Evolutionary conservation across 2,113 vertebrate genomes (phyloP).

Genomic region (Sylvicapra grimmia): DNA sequence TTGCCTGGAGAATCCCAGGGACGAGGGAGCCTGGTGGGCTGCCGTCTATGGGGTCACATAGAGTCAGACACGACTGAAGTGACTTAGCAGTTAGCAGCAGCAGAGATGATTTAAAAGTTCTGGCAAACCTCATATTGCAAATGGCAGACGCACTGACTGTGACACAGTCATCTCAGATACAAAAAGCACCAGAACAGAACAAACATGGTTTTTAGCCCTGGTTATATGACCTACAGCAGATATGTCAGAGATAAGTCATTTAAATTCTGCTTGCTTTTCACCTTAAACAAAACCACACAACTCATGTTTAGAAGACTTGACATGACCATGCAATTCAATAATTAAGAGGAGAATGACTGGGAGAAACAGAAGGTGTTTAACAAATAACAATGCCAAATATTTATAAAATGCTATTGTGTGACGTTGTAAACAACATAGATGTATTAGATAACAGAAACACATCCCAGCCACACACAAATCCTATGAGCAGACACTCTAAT

Average conservation of each 20-base stretch:
- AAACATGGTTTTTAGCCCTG: neutral
- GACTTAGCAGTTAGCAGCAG: too few species aligned
- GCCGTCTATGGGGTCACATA: too few species aligned
- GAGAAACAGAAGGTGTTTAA: neutral
- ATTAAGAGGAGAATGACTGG: neutral
- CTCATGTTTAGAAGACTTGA: neutral
- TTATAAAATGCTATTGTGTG: neutral
- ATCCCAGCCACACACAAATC: neutral
- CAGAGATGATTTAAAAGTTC: neutral
- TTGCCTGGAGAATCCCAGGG: too few species aligned
- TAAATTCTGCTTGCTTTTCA: neutral
- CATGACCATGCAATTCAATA: neutral
- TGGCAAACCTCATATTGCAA: neutral
- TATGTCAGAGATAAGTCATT: neutral
- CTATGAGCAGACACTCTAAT: too few species aligned
- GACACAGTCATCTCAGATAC: neutral
- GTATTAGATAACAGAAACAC: neutral
- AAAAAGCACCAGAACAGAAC: neutral
- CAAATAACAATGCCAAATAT: neutral
- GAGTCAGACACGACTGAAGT: too few species aligned
- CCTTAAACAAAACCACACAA: neutral
- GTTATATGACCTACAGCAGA: neutral
- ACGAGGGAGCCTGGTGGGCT: too few species aligned
- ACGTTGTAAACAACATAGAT: neutral
- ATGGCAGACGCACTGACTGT: rapidly evolving